Conservation (phyloP, 2,113 vertebrate species). For the Sprattus sprattus region DNA sequence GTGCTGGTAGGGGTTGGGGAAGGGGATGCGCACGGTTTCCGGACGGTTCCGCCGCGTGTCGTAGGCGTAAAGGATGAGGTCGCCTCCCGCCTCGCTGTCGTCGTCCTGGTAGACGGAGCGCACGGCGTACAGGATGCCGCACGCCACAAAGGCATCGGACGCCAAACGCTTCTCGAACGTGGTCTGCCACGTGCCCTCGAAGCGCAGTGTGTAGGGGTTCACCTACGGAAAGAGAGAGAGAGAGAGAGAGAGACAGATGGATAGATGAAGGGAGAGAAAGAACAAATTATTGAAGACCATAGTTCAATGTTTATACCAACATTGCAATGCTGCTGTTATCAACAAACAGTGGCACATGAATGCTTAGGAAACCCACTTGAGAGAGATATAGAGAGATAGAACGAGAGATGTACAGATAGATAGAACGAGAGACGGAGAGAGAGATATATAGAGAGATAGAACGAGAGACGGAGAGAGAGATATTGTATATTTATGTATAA, state of each 20-base stretch:
- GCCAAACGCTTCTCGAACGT: slow-evolving; percentile 91
- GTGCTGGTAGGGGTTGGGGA: slow-evolving; percentile 94
- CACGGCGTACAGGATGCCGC: slow-evolving; percentile 88
- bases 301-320: too few species aligned
- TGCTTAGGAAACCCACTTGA: too few species aligned
- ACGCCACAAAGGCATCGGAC: slow-evolving; percentile 94
- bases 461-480: too few species aligned
- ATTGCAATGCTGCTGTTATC: too few species aligned
- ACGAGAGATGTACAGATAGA: too few species aligned
- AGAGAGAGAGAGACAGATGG: neutral
- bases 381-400: too few species aligned
- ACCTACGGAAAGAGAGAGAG: slow-evolving; percentile 61
- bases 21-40: slow-evolving; percentile 77
- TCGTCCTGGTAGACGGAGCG: slow-evolving; percentile 91
- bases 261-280: too few species aligned
- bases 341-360: too few species aligned
- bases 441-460: too few species aligned
- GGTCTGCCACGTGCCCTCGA: slow-evolving; percentile 92
- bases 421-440: too few species aligned
- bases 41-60: slow-evolving; percentile 87
- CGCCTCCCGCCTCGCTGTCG: slow-evolving; percentile 85
- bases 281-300: too few species aligned
- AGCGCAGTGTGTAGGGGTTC: slow-evolving; percentile 92
- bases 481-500: too few species aligned
- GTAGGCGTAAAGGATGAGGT: slow-evolving; percentile 88